A percentile compares a stretch with the other conserved stretches of the same genome.
phyloP scores from a whole-genome alignment of 1,140 invertebrate species.

The Lepidurus packardi region DNA sequence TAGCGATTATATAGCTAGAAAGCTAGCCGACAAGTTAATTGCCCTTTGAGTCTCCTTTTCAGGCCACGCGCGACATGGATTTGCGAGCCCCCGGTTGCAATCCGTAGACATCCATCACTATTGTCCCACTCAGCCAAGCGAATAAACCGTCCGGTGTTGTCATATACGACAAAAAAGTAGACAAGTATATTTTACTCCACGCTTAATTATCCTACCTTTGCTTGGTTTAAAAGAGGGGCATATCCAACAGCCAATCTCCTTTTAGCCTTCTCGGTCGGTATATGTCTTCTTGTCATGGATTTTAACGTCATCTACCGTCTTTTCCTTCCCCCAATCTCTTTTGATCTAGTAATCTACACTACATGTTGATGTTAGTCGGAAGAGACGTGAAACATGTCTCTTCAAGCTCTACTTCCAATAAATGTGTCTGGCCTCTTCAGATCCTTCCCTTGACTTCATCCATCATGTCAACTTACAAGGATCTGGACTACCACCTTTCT shows the following conservation, averaged over 20 bases:
- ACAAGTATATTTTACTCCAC: too few species aligned
- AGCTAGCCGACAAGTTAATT: background rate
- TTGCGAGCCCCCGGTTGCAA: background rate
- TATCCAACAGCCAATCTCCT: background rate
- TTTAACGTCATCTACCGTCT: background rate
- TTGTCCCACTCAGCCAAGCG: background rate
- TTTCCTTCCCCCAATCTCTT: background rate
- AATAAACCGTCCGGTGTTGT: background rate
- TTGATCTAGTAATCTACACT: background rate
- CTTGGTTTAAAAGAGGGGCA: too few species aligned
- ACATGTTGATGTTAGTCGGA: background rate
- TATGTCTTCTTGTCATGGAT: background rate
- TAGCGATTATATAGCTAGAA: background rate
- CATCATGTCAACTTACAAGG: background rate
- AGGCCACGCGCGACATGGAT: background rate
- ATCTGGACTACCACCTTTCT: background rate
- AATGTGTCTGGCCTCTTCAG: background rate
- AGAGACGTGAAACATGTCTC: background rate
- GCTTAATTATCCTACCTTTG: too few species aligned
- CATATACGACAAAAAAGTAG: background rate
- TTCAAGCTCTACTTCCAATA: background rate
- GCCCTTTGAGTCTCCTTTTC: conserved; percentile 10
- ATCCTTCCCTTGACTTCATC: background rate
- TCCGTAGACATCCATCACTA: background rate
- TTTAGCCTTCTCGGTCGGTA: background rate